Evolutionary conservation across 1,140 invertebrate genomes (phyloP).

Genomic region (Phocides pigmalion): DNA sequence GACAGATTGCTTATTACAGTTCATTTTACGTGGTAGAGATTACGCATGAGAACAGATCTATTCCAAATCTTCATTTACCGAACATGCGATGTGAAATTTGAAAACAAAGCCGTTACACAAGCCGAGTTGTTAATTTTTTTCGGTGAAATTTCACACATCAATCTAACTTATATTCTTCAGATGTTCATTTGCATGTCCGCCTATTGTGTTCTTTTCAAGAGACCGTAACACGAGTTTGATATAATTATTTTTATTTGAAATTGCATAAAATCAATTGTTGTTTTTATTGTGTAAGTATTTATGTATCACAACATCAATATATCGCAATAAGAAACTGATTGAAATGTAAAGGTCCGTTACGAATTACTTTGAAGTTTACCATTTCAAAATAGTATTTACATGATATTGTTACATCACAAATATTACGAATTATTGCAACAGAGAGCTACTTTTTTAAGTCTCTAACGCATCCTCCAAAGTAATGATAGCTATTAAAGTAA

Average conservation of each 20-base stretch:
- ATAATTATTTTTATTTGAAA: background rate
- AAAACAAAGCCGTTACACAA: constrained; percentile 58
- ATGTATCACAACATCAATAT: too few species aligned
- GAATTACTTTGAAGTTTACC: too few species aligned
- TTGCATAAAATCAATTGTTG: background rate
- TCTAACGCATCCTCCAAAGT: constrained; percentile 6
- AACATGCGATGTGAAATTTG: constrained; percentile 50
- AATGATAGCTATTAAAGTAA: constrained; percentile 22
- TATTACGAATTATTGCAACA: background rate
- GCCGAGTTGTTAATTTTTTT: constrained; percentile 42
- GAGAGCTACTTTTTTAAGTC: background rate
- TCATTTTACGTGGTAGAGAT: constrained; percentile 14
- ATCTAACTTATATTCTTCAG: constrained; percentile 35
- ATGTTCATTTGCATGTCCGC: constrained; percentile 36
- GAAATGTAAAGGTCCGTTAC: too few species aligned
- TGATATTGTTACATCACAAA: background rate
- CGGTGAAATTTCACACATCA: constrained; percentile 49
- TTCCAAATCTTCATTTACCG: constrained; percentile 32
- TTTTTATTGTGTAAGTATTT: too few species aligned
- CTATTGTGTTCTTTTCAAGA: constrained; percentile 10
- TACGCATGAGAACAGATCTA: constrained; percentile 7
- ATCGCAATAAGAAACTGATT: too few species aligned
- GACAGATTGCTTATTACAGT: constrained; percentile 14
- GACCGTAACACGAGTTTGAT: background rate
- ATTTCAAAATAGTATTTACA: too few species aligned